Base-by-base conservation (phyloP, 64 coral and sea anemone species). In the Montipora capricornis region DNA sequence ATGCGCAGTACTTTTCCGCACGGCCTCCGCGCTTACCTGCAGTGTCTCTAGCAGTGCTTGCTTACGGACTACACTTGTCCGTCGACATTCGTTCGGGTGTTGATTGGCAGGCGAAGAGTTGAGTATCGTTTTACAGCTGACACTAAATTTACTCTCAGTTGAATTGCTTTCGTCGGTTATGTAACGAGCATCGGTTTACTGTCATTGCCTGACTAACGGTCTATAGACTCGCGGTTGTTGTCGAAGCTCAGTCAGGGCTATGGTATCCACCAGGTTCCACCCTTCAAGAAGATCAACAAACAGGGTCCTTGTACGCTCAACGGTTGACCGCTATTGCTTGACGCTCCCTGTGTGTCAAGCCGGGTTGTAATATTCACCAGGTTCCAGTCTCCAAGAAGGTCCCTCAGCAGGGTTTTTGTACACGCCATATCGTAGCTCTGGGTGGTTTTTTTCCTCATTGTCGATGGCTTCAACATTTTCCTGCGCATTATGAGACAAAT, bases 381-480 rank as follows among this genome's bases (percentile, higher is more conserved):
- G 62, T 19, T 86, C 64, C 66, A 71, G 0, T 86, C 82, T 86
- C 82, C 82, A 50, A 8, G 64, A 86, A 13, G 64, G 82, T n/a
- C 82, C 82, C 6, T 68, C 62, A 6, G 12, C 66, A 4, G 82
- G 64, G 67, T 86, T 49, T 46, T 71, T 22, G 82, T 71, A 86
- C 47, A 86, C 46, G 20, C 82, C 82, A 22, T 71, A 51, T 46
- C 82, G 51, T 16, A 86, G 64, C 12, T 86, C 82, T 0, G 82
- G 82, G 44, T 68, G 46, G n/a, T 73, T 84, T 15, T 84, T 71
- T 20, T 86, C 82, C 67, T 86, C 80, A 4, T 82, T 53, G 52
- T 24, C 80, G 8, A 48, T 8, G 17, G 49, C 66, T 13, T 50
- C 24, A 2, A 12, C 13, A 44, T 82, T 11, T 26, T 13, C 22